Evolutionary conservation across 2,113 vertebrate genomes (phyloP).

Genomic region (Tinamus guttatus): DNA sequence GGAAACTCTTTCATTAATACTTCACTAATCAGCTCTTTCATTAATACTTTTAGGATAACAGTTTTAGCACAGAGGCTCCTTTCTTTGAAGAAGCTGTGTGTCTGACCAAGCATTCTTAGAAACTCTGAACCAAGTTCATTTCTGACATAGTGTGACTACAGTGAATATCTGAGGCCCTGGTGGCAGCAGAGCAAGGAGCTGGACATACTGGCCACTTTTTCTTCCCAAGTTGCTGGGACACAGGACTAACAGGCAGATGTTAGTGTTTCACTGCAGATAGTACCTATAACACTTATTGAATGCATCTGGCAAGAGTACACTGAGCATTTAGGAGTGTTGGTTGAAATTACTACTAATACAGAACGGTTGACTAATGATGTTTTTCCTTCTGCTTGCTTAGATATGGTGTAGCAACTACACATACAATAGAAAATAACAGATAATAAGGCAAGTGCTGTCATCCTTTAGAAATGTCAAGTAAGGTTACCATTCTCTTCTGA

Average conservation of each 20-base stretch:
- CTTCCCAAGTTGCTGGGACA: background rate
- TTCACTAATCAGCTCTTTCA: too few species aligned
- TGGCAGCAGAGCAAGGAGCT: background rate
- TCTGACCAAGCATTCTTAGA: background rate
- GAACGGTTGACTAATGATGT: background rate
- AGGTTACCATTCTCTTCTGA: conserved; percentile 20
- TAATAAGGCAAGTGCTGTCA: background rate
- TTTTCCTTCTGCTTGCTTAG: background rate
- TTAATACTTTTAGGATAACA: background rate
- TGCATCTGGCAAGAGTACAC: background rate
- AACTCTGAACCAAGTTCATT: background rate
- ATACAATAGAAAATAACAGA: background rate
- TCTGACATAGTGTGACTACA: background rate
- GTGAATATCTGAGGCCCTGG: background rate
- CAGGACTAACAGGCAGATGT: background rate
- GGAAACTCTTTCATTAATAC: background rate
- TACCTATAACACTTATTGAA: background rate
- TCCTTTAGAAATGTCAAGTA: conserved; percentile 4
- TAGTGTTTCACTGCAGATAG: fast-evolving
- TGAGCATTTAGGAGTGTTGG: background rate
- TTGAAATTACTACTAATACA: background rate
- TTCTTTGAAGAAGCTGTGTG: background rate
- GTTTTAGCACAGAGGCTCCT: background rate
- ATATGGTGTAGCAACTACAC: background rate
- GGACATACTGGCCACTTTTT: background rate